These are phyloP conservation scores for Amphiprion percula DNA, from an alignment of 2,113 vertebrate species.

Conservation along the genomic window DNA sequence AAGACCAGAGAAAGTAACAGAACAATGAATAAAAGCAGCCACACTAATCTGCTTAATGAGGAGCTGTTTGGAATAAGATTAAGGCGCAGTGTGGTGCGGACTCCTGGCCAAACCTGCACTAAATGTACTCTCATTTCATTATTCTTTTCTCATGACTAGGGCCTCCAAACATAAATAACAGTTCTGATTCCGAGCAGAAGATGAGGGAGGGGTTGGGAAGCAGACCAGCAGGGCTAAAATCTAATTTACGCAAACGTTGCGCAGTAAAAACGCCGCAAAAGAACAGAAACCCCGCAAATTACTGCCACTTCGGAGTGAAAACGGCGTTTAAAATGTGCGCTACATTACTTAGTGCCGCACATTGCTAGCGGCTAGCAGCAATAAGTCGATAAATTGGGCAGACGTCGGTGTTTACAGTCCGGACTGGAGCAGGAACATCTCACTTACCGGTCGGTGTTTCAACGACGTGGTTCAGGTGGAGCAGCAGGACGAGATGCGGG, in stretches of 20 bases:
- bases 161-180: too few species aligned
- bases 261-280: conserved; percentile 18
- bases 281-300: background rate
- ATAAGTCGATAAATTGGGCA: background rate
- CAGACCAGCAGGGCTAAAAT: conserved; percentile 31
- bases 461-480: background rate
- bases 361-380: background rate
- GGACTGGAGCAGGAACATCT: background rate
- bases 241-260: conserved; percentile 56
- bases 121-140: too few species aligned
- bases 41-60: too few species aligned
- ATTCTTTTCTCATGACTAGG: too few species aligned
- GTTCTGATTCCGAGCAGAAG: background rate
- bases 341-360: background rate
- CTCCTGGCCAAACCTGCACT: too few species aligned
- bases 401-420: conserved; percentile 1
- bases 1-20: background rate
- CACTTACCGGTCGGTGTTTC: conserved; percentile 27
- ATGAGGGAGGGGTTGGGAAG: conserved; percentile 15
- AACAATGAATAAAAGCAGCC: background rate
- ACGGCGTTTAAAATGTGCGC: rapidly evolving
- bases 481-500: background rate
- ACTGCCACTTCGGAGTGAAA: too few species aligned
- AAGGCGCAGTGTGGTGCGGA: too few species aligned
- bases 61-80: too few species aligned